These are phyloP conservation scores for Damaliscus lunatus DNA, from an alignment of 2,113 vertebrate genomes.

Conservation along the genomic window DNA sequence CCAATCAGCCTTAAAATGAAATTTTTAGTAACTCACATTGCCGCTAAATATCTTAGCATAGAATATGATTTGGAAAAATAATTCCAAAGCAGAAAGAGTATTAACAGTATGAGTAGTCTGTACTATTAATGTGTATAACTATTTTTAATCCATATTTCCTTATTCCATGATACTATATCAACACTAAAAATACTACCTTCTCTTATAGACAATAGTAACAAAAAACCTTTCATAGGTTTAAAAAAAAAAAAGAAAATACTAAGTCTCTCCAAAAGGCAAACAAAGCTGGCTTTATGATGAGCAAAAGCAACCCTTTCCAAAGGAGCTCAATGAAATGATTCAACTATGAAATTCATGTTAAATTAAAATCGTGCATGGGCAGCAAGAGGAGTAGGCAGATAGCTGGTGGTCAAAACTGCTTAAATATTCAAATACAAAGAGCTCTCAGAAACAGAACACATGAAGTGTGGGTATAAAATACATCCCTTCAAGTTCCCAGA, in stretches of 20 bases:
- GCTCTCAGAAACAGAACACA: slow-evolving; percentile 69
- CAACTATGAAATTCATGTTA: slow-evolving; percentile 51
- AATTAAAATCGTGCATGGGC: slow-evolving; percentile 57
- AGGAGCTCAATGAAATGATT: slow-evolving; percentile 70
- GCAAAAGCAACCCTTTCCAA: slow-evolving; percentile 40
- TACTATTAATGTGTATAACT: background rate
- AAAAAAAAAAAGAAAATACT: background rate
- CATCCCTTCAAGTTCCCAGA: slow-evolving; percentile 60
- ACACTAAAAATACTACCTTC: slow-evolving; percentile 58
- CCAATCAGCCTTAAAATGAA: background rate
- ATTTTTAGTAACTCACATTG: background rate
- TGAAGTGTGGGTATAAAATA: slow-evolving; percentile 58
- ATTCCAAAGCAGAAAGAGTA: slow-evolving; percentile 9
- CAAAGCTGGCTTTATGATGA: slow-evolving; percentile 61
- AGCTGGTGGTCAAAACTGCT: slow-evolving; percentile 44
- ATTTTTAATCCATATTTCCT: slow-evolving; percentile 48
- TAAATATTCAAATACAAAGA: slow-evolving; percentile 67
- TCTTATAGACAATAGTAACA: slow-evolving; percentile 40
- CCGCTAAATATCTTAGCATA: background rate
- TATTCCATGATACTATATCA: slow-evolving; percentile 2
- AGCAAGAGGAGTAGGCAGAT: background rate
- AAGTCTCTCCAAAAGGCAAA: slow-evolving; percentile 38
- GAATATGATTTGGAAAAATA: slow-evolving; percentile 18
- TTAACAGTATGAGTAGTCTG: background rate
- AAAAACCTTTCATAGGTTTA: slow-evolving; percentile 57